A percentile compares a stretch with the other conserved stretches of the same genome.
Evolutionary conservation across 2,888 invertebrate genomes (phyloP).

Genomic region (Frankliniella intonsa): DNA sequence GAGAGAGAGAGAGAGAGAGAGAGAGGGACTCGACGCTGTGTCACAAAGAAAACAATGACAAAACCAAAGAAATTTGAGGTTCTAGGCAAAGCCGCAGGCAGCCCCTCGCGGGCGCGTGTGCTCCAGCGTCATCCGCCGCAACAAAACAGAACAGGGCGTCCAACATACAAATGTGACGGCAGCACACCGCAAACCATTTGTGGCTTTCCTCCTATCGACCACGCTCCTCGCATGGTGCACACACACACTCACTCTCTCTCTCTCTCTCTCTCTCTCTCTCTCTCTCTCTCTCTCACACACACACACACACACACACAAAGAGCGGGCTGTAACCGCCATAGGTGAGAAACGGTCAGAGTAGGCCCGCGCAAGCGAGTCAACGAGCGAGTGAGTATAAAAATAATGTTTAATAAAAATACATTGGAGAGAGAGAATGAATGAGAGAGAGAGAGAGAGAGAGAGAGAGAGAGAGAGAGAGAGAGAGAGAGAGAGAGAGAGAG

Average conservation of each 20-base stretch:
- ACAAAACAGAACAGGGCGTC: too few species aligned
- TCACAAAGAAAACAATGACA: too few species aligned
- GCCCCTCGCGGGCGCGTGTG: not conserved
- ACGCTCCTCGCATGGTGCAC: too few species aligned
- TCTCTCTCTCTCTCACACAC: not conserved
- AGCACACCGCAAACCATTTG: not conserved
- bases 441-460: not conserved
- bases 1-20: not conserved
- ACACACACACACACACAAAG: too few species aligned
- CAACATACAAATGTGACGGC: not conserved
- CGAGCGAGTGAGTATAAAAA: not conserved
- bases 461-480: not conserved
- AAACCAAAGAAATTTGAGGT: too few species aligned
- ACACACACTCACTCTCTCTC: not conserved
- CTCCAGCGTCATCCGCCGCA: too few species aligned
- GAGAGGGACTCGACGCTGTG: too few species aligned
- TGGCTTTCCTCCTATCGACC: not conserved
- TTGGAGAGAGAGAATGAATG: not conserved
- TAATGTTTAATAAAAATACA: not conserved
- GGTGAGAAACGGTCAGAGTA: too few species aligned
- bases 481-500: not conserved
- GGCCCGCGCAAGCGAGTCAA: not conserved
- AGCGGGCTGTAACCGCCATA: too few species aligned
- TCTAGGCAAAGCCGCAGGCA: too few species aligned
- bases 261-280: conserved; percentile 13